A percentile compares a stretch with the other conserved stretches of the same genome.
phyloP scores from a whole-genome alignment of 2,113 vertebrate species.

The Ovis aries region DNA sequence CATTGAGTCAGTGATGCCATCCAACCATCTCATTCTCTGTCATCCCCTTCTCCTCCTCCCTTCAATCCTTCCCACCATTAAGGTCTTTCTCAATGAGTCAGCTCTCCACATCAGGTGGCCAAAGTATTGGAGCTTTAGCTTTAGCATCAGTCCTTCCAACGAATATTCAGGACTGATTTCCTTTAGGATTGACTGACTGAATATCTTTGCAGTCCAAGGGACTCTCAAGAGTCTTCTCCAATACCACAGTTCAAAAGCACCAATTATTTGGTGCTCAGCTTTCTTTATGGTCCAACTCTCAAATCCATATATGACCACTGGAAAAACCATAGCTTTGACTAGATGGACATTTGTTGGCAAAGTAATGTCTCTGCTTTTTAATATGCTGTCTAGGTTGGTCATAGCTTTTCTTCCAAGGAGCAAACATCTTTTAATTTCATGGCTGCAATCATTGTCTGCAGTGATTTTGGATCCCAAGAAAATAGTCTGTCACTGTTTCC shows the following conservation, averaged over 20 bases:
- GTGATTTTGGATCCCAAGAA: background rate
- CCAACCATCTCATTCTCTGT: background rate
- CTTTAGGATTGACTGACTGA: background rate
- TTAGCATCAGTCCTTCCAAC: background rate
- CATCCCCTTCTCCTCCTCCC: background rate
- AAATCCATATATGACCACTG: background rate
- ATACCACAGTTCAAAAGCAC: background rate
- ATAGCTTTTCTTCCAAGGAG: background rate
- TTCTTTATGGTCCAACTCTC: background rate
- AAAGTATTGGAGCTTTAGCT: background rate
- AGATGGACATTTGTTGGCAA: accelerated
- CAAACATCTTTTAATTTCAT: background rate
- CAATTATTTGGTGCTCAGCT: background rate
- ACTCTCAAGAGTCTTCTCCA: background rate
- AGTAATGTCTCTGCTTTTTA: background rate
- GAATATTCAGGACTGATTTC: background rate
- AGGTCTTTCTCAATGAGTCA: background rate
- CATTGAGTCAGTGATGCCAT: background rate
- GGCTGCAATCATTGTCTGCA: background rate
- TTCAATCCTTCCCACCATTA: background rate
- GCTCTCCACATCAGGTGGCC: background rate
- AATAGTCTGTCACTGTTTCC: background rate
- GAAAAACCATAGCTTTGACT: background rate
- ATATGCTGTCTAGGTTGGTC: background rate
- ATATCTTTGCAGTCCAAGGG: background rate